These are phyloP conservation scores for Psammodynastes pulverulentus DNA, from an alignment of 2,113 vertebrate genomes.

Conservation along the genomic window DNA sequence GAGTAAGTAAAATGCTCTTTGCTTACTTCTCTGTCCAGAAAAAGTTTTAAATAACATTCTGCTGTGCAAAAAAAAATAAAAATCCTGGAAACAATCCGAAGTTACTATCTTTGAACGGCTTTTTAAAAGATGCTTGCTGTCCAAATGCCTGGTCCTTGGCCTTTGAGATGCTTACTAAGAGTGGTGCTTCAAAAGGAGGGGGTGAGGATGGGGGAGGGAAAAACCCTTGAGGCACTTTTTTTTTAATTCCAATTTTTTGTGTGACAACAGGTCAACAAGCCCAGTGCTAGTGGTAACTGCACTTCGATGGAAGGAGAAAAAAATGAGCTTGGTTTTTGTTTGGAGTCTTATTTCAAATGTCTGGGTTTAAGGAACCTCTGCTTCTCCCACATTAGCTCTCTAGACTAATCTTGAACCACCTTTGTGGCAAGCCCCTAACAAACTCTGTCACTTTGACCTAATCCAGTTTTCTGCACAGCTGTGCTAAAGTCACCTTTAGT, in stretches of 20 bases:
- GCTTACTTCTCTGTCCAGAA: neutral
- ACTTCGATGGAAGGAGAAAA: constrained; percentile 63
- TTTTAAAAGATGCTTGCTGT: rapidly evolving
- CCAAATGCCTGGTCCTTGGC: neutral
- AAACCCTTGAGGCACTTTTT: constrained; percentile 17
- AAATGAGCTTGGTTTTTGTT: constrained; percentile 50
- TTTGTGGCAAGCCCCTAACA: constrained; percentile 63
- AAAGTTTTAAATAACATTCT: rapidly evolving
- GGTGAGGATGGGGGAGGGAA: too few species aligned
- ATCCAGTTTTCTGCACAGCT: constrained; percentile 88
- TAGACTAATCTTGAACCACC: constrained; percentile 62
- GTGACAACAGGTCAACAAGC: constrained; percentile 62
- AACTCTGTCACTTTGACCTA: constrained; percentile 83
- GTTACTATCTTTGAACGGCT: neutral
- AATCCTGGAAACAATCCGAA: neutral
- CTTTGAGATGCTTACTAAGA: neutral
- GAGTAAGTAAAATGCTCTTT: neutral
- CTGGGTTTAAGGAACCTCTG: constrained; percentile 69
- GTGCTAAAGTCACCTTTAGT: constrained; percentile 82
- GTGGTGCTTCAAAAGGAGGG: neutral
- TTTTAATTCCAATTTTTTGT: constrained; percentile 38
- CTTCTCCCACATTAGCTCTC: constrained; percentile 69
- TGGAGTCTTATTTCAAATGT: constrained; percentile 66
- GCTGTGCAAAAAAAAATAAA: neutral
- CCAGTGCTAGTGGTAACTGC: constrained; percentile 64